Evolutionary conservation across 2,797 vertebrate species (phyloP).

Genomic region (Potorous gilbertii): DNA sequence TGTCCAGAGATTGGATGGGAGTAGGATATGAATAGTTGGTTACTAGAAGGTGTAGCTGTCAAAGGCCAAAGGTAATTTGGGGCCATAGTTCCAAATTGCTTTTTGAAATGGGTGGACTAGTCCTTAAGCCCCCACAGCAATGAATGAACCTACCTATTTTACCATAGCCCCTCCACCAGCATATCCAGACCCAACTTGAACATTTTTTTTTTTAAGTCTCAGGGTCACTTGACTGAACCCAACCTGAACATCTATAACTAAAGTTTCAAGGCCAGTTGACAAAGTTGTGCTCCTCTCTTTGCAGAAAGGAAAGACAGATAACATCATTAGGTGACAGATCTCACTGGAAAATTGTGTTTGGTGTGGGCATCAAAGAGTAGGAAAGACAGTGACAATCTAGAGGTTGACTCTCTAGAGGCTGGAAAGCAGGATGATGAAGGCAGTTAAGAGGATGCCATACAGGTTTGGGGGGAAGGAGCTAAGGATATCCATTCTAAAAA

Average conservation of each 20-base stretch:
- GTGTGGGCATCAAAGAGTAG: background rate
- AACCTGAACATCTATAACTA: background rate
- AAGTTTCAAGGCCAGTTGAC: background rate
- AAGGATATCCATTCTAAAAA: background rate
- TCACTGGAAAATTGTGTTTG: background rate
- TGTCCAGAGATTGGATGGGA: background rate
- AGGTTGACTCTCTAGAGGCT: background rate
- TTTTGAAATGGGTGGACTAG: background rate
- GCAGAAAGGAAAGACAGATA: background rate
- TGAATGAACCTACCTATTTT: background rate
- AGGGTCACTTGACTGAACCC: background rate
- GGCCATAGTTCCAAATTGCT: background rate
- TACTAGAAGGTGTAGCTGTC: background rate
- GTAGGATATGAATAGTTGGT: background rate
- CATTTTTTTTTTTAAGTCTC: background rate
- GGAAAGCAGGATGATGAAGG: background rate
- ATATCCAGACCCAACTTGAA: background rate
- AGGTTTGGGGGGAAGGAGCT: background rate
- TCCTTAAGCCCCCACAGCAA: background rate
- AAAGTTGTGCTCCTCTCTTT: background rate
- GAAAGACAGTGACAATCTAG: background rate
- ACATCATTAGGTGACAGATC: background rate
- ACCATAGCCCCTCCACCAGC: background rate
- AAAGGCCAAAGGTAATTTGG: background rate
- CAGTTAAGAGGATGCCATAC: background rate